Evolutionary conservation across 2,888 invertebrate genomes (phyloP), one percentile per base, ranked within the genome.

Genomic region (Oithona nana): DNA sequence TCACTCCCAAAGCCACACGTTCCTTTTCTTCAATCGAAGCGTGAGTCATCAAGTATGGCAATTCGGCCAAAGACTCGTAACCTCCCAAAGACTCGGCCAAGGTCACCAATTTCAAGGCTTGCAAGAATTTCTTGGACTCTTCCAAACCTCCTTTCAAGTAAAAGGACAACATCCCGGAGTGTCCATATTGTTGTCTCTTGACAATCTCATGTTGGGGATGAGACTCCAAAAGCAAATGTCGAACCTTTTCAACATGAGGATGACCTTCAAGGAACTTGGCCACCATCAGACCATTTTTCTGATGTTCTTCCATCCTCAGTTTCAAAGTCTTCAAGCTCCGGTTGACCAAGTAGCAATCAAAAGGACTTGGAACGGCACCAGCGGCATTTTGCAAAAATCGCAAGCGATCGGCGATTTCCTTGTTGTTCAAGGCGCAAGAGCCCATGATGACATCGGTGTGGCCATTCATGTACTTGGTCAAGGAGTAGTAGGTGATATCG

Each of bases 391-490:
- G 94, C 65, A 89, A 75, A 75, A 87, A 95, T 67, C 82, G 78
- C 39, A 98, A 74, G 70, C 79, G 80, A 13, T 82, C 75, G 65
- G 81, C 82, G 2, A 94, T 69, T 54, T 80, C 80, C 51, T 85
- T 81, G 68, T 82, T 78, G 68, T 82, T 88, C 2, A 85, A 80
- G 39, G 86, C 76, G 6, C 84, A 80, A 20, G 88, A 85, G 1
- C 97, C 97, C 97, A 98, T 97, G 4, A 97, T 82, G 24, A 93
- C 86, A 75, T 98, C 97, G 0, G 89, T 84, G 75, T 98, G 97
- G 0, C 97, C 97, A 74, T 98, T 98, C 83, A 98, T 88, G 72
- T 95, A 98, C 75, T 98, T 98, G 0, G 94, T 93, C 62, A 94
- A 71, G 0, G 97, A 97, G 74, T 97, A 93, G 68, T 88, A 76